A percentile compares a stretch with the other conserved stretches of the same genome.
These are phyloP conservation scores for Nomada flava DNA, from an alignment of 2,888 invertebrate genomes.

Conservation along the genomic window DNA sequence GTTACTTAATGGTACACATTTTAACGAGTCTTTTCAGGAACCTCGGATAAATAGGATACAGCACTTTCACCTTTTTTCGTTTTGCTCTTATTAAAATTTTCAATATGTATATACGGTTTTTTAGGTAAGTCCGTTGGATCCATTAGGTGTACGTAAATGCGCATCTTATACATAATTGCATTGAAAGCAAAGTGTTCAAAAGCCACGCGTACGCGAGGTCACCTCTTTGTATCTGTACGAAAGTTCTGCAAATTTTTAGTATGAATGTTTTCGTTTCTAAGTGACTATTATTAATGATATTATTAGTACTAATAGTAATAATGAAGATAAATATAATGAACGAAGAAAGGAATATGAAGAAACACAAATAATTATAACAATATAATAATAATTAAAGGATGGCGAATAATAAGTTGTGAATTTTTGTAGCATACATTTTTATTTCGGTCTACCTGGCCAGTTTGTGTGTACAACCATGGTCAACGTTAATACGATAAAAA, in stretches of 20 bases:
- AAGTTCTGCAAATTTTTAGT: constrained; percentile 73
- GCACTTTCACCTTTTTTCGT: neutral
- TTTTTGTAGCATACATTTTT: constrained; percentile 78
- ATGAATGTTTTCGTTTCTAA: constrained; percentile 75
- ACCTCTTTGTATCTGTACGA: constrained; percentile 63
- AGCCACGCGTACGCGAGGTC: constrained; percentile 61
- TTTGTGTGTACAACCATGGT: constrained; percentile 77
- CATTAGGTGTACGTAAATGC: neutral
- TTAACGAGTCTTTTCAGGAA: constrained; percentile 10
- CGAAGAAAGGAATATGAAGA: constrained; percentile 54
- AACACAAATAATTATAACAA: constrained; percentile 74
- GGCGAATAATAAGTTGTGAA: constrained; percentile 78
- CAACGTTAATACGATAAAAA: constrained; percentile 73
- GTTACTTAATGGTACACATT: neutral
- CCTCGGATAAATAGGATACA: neutral
- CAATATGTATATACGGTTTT: constrained; percentile 29
- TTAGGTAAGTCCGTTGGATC: constrained; percentile 28
- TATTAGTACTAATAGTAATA: constrained; percentile 58
- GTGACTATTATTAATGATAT: constrained; percentile 69
- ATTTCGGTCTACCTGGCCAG: constrained; percentile 72
- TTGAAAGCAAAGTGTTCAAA: constrained; percentile 53
- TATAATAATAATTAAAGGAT: constrained; percentile 74
- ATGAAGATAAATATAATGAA: constrained; percentile 66
- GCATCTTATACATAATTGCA: constrained; percentile 18
- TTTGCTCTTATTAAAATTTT: constrained; percentile 19